Evolutionary conservation across 2,113 vertebrate genomes (phyloP), one percentile per base, ranked within the genome.

Genomic region (Miniopterus natalensis): DNA sequence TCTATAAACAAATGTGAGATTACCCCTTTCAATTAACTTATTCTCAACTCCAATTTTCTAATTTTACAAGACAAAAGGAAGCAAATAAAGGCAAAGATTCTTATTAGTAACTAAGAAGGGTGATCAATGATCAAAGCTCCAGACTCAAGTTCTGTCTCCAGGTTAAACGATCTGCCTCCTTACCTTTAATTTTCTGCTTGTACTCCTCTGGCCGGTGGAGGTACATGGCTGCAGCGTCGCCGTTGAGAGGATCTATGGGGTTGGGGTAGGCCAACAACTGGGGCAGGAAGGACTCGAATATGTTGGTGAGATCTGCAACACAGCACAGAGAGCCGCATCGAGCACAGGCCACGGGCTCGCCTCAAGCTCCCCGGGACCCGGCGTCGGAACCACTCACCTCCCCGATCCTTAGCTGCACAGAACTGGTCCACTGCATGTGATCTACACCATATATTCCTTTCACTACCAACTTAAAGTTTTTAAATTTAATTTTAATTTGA

Each of bases 111-210:
- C 68, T 77, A 53, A 86, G 75, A 57, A 68, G 51, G 45, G 51
- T 12, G 57, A 63, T 73, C 31, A 45, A 27, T 27, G 79, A 66
- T 53, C 9, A 55, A 90, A 63, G 36, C 9, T 55, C 57, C 0
- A 77, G 40, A 66, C 1, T 49, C 18, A 27, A 27, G 15, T 23
- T 57, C 15, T 15, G 63, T 40, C 5, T 87, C 59, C 13, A 78
- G 21, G 70, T 51, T 61, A 49, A 85, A 42, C 9, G 40, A 1
- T 40, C 18, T 13, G 45, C 1, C 3, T 3, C 20, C 97, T 98
- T 93, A 99, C 99, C 99, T 99, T 99, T 99, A 98, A 99, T 99
- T 99, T 99, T 99, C 98, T 99, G 99, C 98, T 99, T 99, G 99
- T 99, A 99, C 97, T 99, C 99, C 96, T 99, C 99, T 97, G 99